Evolutionary conservation across 2,797 vertebrate genomes (phyloP).

Genomic region (Columba guinea): DNA sequence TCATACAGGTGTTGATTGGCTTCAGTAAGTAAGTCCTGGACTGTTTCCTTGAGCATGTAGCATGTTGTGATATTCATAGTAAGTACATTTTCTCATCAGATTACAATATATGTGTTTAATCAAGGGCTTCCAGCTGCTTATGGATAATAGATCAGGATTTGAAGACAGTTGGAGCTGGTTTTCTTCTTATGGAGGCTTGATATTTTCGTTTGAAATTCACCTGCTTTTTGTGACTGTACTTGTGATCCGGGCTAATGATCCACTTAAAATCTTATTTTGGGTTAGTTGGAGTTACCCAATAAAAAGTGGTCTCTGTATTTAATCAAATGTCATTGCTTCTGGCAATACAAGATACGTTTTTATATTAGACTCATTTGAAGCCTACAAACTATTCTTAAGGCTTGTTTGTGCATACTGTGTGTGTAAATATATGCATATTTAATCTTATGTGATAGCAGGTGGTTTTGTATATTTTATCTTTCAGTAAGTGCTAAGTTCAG

Average conservation of each 20-base stretch:
- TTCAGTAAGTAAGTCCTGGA: neutral
- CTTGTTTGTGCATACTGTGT: neutral
- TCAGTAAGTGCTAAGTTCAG: neutral
- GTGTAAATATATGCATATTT: neutral
- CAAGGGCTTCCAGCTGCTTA: neutral
- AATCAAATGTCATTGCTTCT: neutral
- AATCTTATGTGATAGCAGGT: neutral
- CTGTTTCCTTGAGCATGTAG: neutral
- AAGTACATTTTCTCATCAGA: neutral
- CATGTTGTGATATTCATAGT: neutral
- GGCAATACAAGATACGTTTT: neutral
- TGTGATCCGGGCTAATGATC: neutral
- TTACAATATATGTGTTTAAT: neutral
- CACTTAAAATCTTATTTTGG: neutral
- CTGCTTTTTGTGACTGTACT: neutral
- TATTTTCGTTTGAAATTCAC: neutral
- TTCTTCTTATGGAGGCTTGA: neutral
- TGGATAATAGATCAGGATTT: neutral
- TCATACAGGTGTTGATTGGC: neutral
- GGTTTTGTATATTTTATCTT: neutral
- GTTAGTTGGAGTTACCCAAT: neutral
- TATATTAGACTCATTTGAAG: neutral
- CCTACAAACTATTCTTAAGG: neutral
- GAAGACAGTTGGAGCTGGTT: neutral
- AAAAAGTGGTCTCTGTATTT: neutral